phyloP scores from a whole-genome alignment of 2,888 invertebrate species.

The Uloborus plumipes region DNA sequence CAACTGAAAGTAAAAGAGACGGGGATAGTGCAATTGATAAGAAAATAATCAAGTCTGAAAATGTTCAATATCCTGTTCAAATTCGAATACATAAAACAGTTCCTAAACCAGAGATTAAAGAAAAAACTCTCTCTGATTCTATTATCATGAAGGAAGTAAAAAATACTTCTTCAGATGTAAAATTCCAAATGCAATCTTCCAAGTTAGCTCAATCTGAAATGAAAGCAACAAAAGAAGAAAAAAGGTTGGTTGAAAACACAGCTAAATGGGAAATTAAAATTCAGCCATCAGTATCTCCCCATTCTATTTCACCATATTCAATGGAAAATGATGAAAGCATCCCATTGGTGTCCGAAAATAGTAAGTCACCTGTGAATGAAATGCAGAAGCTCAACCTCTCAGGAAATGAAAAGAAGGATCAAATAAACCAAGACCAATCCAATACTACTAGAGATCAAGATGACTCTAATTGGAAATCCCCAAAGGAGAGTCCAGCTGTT shows the following conservation, averaged over 20 bases:
- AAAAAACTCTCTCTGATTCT: neutral
- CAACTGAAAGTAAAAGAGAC: slow-evolving; percentile 30
- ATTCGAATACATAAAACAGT: slow-evolving; percentile 54
- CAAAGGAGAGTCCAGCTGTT: slow-evolving; percentile 22
- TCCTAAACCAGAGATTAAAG: slow-evolving; percentile 35
- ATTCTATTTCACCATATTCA: neutral
- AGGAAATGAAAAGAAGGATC: slow-evolving; percentile 25
- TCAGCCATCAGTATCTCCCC: slow-evolving; percentile 28
- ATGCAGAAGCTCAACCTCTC: slow-evolving; percentile 12
- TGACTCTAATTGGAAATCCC: slow-evolving; percentile 8
- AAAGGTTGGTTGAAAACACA: slow-evolving; percentile 16
- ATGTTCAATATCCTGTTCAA: slow-evolving; percentile 60
- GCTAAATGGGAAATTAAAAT: slow-evolving; percentile 61
- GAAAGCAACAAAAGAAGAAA: slow-evolving; percentile 27
- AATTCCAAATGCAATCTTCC: slow-evolving; percentile 23
- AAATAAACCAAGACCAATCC: slow-evolving; percentile 3
- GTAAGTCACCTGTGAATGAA: slow-evolving; percentile 2
- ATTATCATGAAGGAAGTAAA: slow-evolving; percentile 20
- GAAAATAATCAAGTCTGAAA: slow-evolving; percentile 30
- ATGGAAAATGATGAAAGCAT: neutral
- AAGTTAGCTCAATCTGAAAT: slow-evolving; percentile 29
- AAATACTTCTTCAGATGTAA: slow-evolving; percentile 24
- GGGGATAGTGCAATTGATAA: slow-evolving; percentile 18
- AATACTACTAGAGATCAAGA: slow-evolving; percentile 17
- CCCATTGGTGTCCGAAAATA: slow-evolving; percentile 15